Percentiles rank a stretch among this genome's conserved stretches.
phyloP scores from a whole-genome alignment of 2,113 vertebrate species.

The Eulemur macaco region DNA sequence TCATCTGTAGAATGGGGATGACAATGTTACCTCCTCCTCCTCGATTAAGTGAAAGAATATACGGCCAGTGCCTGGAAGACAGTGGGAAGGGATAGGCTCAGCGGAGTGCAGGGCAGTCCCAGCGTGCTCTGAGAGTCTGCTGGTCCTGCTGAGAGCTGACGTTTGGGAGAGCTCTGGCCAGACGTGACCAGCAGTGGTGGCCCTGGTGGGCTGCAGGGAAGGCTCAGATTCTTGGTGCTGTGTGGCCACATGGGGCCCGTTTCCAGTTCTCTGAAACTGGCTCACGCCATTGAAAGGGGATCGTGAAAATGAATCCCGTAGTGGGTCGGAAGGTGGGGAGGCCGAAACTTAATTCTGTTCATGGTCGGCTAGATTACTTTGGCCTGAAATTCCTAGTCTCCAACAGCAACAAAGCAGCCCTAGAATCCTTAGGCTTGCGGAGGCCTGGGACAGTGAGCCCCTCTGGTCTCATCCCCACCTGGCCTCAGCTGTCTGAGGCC shows the following conservation, averaged over 20 bases:
- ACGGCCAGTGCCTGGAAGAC: background rate
- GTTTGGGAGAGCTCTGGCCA: background rate
- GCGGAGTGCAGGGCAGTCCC: background rate
- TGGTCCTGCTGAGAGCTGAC: background rate
- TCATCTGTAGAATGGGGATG: background rate
- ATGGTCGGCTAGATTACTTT: background rate
- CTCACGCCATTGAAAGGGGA: slow-evolving; percentile 50
- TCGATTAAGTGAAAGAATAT: background rate
- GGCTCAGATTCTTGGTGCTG: background rate
- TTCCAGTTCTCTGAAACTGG: slow-evolving; percentile 41
- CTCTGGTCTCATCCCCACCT: background rate
- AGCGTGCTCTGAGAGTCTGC: background rate
- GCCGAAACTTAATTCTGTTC: background rate
- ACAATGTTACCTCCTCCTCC: background rate
- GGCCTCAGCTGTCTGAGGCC: background rate
- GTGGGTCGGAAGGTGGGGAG: background rate
- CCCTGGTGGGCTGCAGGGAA: background rate
- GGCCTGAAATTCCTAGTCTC: slow-evolving; percentile 11
- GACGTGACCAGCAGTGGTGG: background rate
- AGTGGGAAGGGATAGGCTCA: background rate
- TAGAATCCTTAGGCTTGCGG: background rate
- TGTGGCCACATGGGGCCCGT: background rate
- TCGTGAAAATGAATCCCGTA: background rate
- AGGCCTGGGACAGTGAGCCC: background rate
- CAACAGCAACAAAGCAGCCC: background rate